Evolutionary conservation across 2,797 vertebrate genomes (phyloP).

Genomic region (Macropodus opercularis): DNA sequence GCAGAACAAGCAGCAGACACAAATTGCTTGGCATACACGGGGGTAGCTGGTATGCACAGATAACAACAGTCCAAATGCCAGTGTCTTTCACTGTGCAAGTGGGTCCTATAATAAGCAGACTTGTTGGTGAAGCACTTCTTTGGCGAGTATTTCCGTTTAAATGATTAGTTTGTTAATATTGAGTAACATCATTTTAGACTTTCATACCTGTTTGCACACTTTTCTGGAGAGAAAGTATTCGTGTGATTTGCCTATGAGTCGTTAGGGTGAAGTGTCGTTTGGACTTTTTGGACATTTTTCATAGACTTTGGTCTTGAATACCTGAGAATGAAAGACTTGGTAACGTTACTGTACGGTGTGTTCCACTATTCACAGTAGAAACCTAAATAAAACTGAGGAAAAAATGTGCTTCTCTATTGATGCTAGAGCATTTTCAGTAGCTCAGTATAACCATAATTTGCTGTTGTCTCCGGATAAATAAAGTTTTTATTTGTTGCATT

Average conservation of each 20-base stretch:
- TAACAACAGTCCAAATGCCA: conserved; percentile 37
- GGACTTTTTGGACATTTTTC: no score
- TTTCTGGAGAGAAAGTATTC: no score
- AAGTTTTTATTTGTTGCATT: not conserved
- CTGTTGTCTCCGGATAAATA: not conserved
- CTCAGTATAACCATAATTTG: not conserved
- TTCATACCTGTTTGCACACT: no score
- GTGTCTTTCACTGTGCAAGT: conserved; percentile 19
- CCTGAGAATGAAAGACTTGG: no score
- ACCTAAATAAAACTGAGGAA: no score
- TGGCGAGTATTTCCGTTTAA: conserved; percentile 8
- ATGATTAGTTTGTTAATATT: conserved; percentile 3
- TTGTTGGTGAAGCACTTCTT: conserved; percentile 9
- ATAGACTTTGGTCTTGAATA: no score
- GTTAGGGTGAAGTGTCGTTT: no score
- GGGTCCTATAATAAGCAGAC: conserved; percentile 18
- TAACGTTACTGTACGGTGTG: no score
- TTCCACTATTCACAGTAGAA: no score
- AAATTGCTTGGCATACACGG: conserved; percentile 27
- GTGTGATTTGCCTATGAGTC: no score
- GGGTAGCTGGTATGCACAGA: conserved; percentile 30
- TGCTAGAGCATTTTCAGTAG: not conserved
- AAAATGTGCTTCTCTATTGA: not conserved
- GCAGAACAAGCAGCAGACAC: conserved; percentile 27
- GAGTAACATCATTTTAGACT: not conserved